phyloP scores from a whole-genome alignment of 2,888 invertebrate species.

The Cerastis leucographa region DNA sequence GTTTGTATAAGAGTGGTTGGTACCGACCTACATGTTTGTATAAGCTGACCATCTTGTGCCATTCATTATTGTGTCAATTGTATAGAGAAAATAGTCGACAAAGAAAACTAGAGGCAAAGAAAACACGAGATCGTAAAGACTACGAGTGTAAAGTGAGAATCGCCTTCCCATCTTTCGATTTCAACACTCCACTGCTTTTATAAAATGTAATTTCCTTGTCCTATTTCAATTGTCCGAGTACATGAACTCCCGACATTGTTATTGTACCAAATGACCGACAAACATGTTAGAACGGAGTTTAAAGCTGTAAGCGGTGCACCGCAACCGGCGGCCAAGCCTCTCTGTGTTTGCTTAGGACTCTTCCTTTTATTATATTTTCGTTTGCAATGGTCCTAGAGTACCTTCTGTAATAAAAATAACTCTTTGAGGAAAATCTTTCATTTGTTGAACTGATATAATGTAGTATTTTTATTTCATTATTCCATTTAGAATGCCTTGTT shows the following conservation, averaged over 20 bases:
- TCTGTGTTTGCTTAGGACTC: constrained; percentile 59
- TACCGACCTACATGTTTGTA: background rate
- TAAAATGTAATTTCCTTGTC: constrained; percentile 12
- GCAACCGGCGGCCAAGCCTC: constrained; percentile 40
- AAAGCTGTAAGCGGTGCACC: constrained; percentile 56
- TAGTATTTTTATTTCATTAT: constrained; percentile 14
- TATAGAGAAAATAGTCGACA: background rate
- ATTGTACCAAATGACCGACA: constrained; percentile 43
- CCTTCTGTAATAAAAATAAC: constrained; percentile 47
- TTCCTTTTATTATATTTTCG: constrained; percentile 60
- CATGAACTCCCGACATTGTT: constrained; percentile 35
- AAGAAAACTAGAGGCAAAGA: background rate
- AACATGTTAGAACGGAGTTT: constrained; percentile 48
- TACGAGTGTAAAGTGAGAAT: background rate
- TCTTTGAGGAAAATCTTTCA: constrained; percentile 23
- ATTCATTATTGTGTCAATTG: background rate
- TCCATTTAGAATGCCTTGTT: background rate
- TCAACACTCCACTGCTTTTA: background rate
- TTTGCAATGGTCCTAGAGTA: constrained; percentile 40
- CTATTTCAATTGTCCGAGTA: constrained; percentile 19
- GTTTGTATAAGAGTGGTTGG: no score
- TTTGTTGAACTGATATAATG: constrained; percentile 9
- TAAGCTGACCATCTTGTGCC: background rate
- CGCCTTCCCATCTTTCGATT: constrained; percentile 3
- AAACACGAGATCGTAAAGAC: background rate